Evolutionary conservation across 2,888 invertebrate genomes (phyloP), one percentile per base, ranked within the genome.

Genomic region (Campoletis raptor): DNA sequence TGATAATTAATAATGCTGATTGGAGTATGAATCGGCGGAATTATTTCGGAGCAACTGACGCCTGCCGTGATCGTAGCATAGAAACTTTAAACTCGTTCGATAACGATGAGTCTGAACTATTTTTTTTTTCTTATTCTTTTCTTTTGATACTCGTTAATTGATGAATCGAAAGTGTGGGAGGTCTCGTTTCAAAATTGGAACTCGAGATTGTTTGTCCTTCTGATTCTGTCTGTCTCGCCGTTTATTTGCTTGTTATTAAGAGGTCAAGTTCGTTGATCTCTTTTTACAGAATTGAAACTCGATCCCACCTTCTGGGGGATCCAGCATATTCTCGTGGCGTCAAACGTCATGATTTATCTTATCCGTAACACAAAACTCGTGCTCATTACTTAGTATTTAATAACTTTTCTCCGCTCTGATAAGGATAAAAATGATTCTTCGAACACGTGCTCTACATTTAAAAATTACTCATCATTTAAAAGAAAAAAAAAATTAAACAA

Each of bases 351-450:
- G 18, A 67, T 52, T 18, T 54, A 52, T 54, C 40, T 74, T 81
- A 67, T 81, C 42, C 37, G 54, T n/a, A 37, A 74, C 54, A 64
- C 9, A 24, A 21, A 67, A 18, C 74, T 74, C 74, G 54, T 74
- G 74, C 45, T 52, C 48, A n/a, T 10, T 15, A 45, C 37, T 61
- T 40, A 42, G 12, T 66, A n/a, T 81, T 74, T 72, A 67, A 73
- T 54, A 66, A 66, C 52, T 67, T 30, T 12, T 30, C 40, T n/a
- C 9, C 54, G 45, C n/a, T 4, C 24, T 67, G 66, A 74, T 74
- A 81, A 52, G n/a, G 81, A 81, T 81, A 74, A 74, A 67, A 67
- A 42, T n/a, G 54, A 15, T 73, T 74, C 74, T 67, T 1, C 0
- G 54, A n/a, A 54, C 74, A 54, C 81, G 81, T 74, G 74, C 40